Evolutionary conservation across 1,140 invertebrate genomes (phyloP).

Genomic region (Drosophila nasuta): DNA sequence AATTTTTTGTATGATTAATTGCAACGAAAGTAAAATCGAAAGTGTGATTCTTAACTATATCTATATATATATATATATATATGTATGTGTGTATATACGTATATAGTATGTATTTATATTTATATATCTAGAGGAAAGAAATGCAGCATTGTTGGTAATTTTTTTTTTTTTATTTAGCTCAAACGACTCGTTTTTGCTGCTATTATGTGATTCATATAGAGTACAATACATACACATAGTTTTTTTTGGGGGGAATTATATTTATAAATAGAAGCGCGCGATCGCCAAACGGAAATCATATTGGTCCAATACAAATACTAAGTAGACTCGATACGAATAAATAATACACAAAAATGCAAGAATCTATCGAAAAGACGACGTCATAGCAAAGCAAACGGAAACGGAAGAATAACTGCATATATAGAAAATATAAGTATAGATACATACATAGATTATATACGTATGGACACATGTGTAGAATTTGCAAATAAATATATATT

Average conservation of each 20-base stretch:
- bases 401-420: constrained; percentile 64
- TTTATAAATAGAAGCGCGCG: constrained; percentile 72
- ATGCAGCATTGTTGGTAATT: constrained; percentile 20
- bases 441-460: constrained; percentile 33
- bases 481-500: constrained; percentile 48
- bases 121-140: constrained; percentile 9
- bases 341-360: constrained; percentile 43
- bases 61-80: neutral
- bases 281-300: constrained; percentile 68
- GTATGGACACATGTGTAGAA: constrained; percentile 59
- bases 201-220: constrained; percentile 59
- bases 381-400: constrained; percentile 53
- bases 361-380: constrained; percentile 26
- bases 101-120: constrained; percentile 1
- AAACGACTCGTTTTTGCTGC: constrained; percentile 24
- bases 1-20: constrained; percentile 27
- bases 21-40: constrained; percentile 42
- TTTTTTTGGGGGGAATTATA: constrained; percentile 53
- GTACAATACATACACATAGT: constrained; percentile 36
- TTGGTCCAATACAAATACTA: constrained; percentile 57
- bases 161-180: constrained; percentile 25
- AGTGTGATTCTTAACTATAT: constrained; percentile 28
- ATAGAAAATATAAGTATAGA: constrained; percentile 20
- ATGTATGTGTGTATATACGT: neutral
- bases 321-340: constrained; percentile 45